Evolutionary conservation across 2,797 vertebrate species (phyloP).

Genomic region (Novumbra hubbsi): DNA sequence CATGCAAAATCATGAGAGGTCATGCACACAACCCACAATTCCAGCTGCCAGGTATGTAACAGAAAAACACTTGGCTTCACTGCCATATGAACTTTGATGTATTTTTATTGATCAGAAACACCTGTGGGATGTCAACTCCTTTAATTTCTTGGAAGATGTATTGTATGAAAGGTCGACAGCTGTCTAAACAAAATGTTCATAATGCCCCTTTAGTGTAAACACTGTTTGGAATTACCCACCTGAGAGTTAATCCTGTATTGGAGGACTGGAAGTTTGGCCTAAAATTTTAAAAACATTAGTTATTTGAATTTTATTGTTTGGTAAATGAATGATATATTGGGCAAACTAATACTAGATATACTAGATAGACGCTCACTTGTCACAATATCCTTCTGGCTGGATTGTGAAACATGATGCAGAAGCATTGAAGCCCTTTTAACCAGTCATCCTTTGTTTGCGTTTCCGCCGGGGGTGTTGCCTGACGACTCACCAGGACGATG

Average conservation of each 20-base stretch:
- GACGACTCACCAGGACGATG: too few relatives aligned
- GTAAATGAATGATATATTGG: background rate
- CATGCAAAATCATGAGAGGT: constrained; percentile 9
- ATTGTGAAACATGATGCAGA: background rate
- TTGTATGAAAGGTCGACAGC: background rate
- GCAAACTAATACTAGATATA: background rate
- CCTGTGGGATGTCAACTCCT: constrained; percentile 57
- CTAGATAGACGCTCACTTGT: constrained; percentile 24
- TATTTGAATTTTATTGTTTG: background rate
- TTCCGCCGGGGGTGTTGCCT: constrained; percentile 13
- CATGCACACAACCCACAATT: constrained; percentile 18
- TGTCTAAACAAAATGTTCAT: background rate
- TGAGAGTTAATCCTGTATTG: too few relatives aligned
- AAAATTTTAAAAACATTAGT: background rate
- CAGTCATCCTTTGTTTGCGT: constrained; percentile 60
- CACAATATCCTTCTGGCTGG: background rate
- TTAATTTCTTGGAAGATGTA: constrained; percentile 29
- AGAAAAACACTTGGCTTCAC: constrained; percentile 48
- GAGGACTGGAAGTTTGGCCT: too few relatives aligned
- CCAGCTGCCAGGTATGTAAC: background rate
- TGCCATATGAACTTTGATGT: constrained; percentile 15
- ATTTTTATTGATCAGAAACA: constrained; percentile 56
- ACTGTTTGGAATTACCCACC: too few relatives aligned
- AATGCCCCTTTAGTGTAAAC: too few relatives aligned
- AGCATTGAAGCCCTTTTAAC: constrained; percentile 31